A percentile compares a stretch with the other conserved stretches of the same genome.
These are phyloP conservation scores for Aphelocoma californica DNA, from an alignment of 2,797 vertebrate genomes.

Conservation along the genomic window DNA sequence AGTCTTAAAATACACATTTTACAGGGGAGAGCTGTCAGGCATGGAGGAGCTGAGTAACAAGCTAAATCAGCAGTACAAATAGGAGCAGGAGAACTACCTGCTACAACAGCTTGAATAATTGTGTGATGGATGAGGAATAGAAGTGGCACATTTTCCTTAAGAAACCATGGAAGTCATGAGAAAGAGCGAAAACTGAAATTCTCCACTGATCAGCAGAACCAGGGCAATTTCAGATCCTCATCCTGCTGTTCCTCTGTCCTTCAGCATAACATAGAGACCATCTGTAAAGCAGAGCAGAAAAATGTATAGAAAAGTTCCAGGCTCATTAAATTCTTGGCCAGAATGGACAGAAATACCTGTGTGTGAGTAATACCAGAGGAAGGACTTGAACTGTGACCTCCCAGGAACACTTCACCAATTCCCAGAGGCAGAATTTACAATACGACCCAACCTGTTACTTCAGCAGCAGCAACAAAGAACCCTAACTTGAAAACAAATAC, in stretches of 20 bases:
- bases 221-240: neutral
- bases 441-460: neutral
- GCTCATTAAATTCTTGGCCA: conserved; percentile 12
- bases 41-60: conserved; percentile 23
- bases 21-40: conserved; percentile 10
- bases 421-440: neutral
- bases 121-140: neutral
- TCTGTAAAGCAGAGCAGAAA: neutral
- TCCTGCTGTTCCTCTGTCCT: neutral
- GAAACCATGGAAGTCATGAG: neutral
- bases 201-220: neutral
- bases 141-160: neutral
- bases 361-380: neutral
- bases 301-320: neutral
- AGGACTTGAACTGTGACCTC: neutral
- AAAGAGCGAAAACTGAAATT: neutral
- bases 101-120: conserved; percentile 44
- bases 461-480: neutral
- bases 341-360: neutral
- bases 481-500: neutral
- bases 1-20: conserved; percentile 7
- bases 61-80: conserved; percentile 51
- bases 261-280: neutral
- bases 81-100: conserved; percentile 36
- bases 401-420: neutral